Evolutionary conservation across 2,888 invertebrate species (phyloP).

Genomic region (Bugula neritina): DNA sequence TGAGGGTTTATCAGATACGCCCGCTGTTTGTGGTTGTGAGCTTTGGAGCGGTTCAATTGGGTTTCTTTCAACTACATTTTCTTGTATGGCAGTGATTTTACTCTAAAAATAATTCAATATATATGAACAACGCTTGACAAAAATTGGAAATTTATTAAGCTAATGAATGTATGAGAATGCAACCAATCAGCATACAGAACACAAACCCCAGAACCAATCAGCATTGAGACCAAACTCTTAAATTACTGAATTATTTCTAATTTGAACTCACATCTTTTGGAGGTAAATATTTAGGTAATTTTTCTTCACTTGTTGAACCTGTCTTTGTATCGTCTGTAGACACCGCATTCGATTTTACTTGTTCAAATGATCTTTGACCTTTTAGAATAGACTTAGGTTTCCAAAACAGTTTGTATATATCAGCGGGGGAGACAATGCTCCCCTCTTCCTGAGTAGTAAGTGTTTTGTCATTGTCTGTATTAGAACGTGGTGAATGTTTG

Average conservation of each 20-base stretch:
- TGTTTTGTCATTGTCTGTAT: not conserved
- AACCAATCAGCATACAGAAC: too few relatives aligned
- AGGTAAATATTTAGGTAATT: too few relatives aligned
- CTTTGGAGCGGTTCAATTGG: not conserved
- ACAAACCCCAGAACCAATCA: too few relatives aligned
- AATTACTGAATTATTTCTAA: too few relatives aligned
- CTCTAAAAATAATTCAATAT: too few relatives aligned
- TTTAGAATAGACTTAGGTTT: conserved; percentile 19
- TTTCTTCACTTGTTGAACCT: too few relatives aligned
- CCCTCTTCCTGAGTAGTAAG: not conserved
- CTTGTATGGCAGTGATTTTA: not conserved
- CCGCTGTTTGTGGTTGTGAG: not conserved
- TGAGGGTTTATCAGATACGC: conserved; percentile 29
- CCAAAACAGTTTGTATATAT: conserved; percentile 5
- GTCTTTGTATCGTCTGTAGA: too few relatives aligned
- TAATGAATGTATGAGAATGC: too few relatives aligned
- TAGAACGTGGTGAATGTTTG: conserved; percentile 15
- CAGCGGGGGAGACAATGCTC: not conserved
- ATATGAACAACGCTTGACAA: too few relatives aligned
- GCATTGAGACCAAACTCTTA: too few relatives aligned
- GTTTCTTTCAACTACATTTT: not conserved
- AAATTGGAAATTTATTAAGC: too few relatives aligned
- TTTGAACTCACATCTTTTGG: too few relatives aligned
- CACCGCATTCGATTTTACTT: conserved; percentile 18
- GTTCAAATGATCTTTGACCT: conserved; percentile 5